Percentiles rank a stretch among this genome's conserved stretches.
These are phyloP conservation scores for Hystrix cristata DNA, from an alignment of 2,113 vertebrate species.

Conservation along the genomic window DNA sequence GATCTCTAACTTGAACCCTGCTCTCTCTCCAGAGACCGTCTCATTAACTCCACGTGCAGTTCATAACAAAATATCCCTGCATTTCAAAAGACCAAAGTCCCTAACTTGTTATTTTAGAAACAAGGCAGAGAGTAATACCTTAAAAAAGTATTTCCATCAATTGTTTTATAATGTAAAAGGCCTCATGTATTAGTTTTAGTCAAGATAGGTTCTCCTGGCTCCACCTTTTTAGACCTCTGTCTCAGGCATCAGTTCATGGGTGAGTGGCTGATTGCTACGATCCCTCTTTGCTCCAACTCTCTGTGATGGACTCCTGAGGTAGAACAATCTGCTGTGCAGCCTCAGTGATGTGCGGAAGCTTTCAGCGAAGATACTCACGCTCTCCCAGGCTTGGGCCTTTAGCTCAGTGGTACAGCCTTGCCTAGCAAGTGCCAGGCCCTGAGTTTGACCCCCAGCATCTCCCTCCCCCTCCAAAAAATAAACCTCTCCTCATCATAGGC, in stretches of 20 bases:
- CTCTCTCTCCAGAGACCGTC: neutral
- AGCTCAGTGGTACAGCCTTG: too few species aligned
- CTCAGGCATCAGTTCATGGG: neutral
- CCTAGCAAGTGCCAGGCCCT: too few species aligned
- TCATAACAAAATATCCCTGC: neutral
- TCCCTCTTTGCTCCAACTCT: neutral
- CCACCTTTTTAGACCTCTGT: neutral
- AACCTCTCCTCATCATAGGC: neutral
- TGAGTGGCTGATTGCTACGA: neutral
- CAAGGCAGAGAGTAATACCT: neutral
- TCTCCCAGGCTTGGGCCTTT: too few species aligned
- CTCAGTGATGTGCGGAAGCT: neutral
- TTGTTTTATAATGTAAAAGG: neutral
- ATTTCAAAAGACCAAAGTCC: neutral
- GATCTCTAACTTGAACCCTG: neutral
- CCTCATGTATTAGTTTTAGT: neutral
- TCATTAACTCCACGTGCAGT: neutral
- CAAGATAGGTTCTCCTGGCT: neutral
- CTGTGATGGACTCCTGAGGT: neutral
- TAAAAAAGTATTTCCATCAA: neutral
- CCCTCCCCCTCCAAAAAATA: too few species aligned
- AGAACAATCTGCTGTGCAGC: neutral
- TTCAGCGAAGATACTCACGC: neutral
- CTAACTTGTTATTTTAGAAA: slow-evolving; percentile 5
- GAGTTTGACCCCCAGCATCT: too few species aligned